phyloP scores from a whole-genome alignment of 2,113 vertebrate genomes.

The Coregonus clupeaformis region DNA sequence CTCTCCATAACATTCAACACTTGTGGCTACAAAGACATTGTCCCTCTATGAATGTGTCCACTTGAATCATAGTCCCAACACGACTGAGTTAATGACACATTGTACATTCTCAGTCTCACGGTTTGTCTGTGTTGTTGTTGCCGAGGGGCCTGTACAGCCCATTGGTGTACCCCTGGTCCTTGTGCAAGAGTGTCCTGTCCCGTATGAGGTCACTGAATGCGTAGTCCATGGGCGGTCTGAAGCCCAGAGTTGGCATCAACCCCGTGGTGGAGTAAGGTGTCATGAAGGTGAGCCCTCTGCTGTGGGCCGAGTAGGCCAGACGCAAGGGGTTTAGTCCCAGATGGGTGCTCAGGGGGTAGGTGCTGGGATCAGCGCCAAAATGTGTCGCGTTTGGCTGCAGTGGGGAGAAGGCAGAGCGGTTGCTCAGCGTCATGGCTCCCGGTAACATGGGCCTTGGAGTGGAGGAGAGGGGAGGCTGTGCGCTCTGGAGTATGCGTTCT shows the following conservation, averaged over 20 bases:
- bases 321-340: constrained; percentile 94
- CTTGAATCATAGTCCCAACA: constrained; percentile 11
- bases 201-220: constrained; percentile 98
- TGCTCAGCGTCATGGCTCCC: constrained; percentile 91
- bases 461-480: constrained; percentile 73
- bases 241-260: constrained; percentile 94
- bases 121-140: constrained; percentile 93
- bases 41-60: constrained; percentile 32
- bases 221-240: constrained; percentile 98
- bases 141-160: constrained; percentile 94
- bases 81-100: no score
- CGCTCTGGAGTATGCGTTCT: constrained; percentile 79
- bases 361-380: constrained; percentile 86
- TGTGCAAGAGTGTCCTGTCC: constrained; percentile 91
- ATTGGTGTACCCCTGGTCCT: constrained; percentile 87
- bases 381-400: constrained; percentile 93
- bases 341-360: constrained; percentile 88
- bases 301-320: constrained; percentile 95
- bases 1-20: constrained; percentile 64
- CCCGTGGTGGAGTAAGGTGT: constrained; percentile 95
- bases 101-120: constrained; percentile 71
- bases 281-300: constrained; percentile 98
- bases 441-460: constrained; percentile 86
- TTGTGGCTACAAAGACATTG: constrained; percentile 60
- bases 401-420: constrained; percentile 95